Evolutionary conservation across 37 sponge, comb jelly and placozoan species (phyloP), one percentile per base, ranked within the genome.

Genomic region (Halisarca cf. caerulea): DNA sequence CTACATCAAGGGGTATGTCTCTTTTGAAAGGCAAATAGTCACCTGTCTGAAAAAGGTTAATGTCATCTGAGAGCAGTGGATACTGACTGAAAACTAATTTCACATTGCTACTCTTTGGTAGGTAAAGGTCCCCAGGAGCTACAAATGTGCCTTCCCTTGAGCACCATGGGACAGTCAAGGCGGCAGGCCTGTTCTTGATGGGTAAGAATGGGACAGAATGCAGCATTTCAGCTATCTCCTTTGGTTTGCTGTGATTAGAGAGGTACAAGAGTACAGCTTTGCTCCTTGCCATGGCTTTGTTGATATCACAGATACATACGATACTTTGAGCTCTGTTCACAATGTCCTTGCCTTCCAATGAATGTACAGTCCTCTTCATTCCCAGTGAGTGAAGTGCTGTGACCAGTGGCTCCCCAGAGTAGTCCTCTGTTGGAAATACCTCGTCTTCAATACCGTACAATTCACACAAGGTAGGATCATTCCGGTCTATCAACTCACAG

Each of bases 81-180:
- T 17, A 11, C 58, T 75, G 79, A 18, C 83, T 64, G 44, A 83
- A 90, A 8, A 86, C 84, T 3, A 90, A 45, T n/a, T n/a, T n/a
- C n/a, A n/a, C n/a, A 25, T 41, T 37, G 30, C 21, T 5, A 18
- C 33, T 35, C 1, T 78, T 5, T 33, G 79, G 64, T 24, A 71
- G 14, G 53, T 78, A 83, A 21, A 83, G n/a, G 45, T 79, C 53
- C 17, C 30, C 20, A 24, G 91, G 87, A 51, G 39, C 27, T 2
- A 38, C 21, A 60, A 81, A 80, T 0, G 4, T n/a, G 0, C 41
- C 36, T 30, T 42, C 21, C 30, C 42, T 47, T 40, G 20, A 41
- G n/a, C 14, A 39, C 90, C 90, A 89, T 1, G 90, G 86, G 47
- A 89, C 9, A 25, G 57, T 32, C 8, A 54, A 1, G 34, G 32